Percentiles rank a stretch among this genome's conserved stretches.
Conservation (phyloP, 2,797 vertebrate genomes). For the Sebastes jordani region DNA sequence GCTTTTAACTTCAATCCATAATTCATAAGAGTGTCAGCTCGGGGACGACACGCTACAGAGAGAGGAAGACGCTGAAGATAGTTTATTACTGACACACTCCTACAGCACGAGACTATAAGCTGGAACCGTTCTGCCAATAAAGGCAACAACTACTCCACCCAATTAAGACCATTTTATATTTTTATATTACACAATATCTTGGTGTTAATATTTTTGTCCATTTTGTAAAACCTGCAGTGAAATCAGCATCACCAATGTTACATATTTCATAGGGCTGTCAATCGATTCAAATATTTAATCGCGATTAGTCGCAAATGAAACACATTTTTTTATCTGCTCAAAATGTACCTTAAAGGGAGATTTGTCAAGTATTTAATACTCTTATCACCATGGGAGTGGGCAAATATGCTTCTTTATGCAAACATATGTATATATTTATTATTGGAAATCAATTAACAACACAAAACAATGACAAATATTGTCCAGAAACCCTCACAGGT, state of each 20-base stretch:
- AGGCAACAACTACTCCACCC: not conserved
- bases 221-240: not conserved
- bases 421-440: too few relatives aligned
- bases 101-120: not conserved
- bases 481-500: too few relatives aligned
- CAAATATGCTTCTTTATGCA: too few relatives aligned
- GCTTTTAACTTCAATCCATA: conserved; percentile 44
- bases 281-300: too few relatives aligned
- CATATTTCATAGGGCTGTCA: too few relatives aligned
- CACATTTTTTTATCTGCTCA: too few relatives aligned
- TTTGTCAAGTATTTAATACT: too few relatives aligned
- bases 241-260: not conserved
- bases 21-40: conserved; percentile 43
- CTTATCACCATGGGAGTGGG: accelerated
- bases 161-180: not conserved
- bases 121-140: not conserved
- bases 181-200: not conserved
- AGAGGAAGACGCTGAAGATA: not conserved
- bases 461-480: too few relatives aligned
- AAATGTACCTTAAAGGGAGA: too few relatives aligned
- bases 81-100: not conserved
- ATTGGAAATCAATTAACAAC: too few relatives aligned
- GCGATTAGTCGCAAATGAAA: too few relatives aligned
- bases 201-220: not conserved
- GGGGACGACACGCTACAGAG: not conserved